Base-by-base conservation (phyloP, 1,140 invertebrate genomes). In the Cyrtorhinus lividipennis region DNA sequence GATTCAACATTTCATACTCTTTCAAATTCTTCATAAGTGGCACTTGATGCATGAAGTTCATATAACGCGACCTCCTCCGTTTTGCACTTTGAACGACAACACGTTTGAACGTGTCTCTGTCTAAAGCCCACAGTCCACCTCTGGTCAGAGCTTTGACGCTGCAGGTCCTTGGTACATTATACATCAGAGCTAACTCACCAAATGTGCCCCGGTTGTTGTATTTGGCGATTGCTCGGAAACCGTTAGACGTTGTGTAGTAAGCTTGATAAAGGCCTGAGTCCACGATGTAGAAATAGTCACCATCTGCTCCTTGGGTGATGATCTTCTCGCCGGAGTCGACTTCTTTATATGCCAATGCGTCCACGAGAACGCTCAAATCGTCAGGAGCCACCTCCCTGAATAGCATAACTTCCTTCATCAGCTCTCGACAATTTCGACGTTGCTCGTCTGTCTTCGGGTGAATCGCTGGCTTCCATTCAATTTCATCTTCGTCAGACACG, bases 41-140 rank as follows among this genome's bases (percentile, higher is more conserved):
- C 64, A 96, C 92, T 73, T 85, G 87, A 73, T 96, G 90, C 67
- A 97, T 82, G 60, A 97, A 81, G 69, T 82, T 78, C 75, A 96
- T 93, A 76, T 96, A 97, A 83, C 94, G 90, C 81, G 94, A 94
- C 74, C 94, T 82, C 74, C 96, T 97, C 77, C 87, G 90, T 77
- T 92, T 96, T 64, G 93, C 93, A 70, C 87, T 92, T 78, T 96
- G 96, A 64, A 97, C 80, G 60, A 98, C 81, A 71, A 97, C 96
- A 72, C 91, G 84, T 69, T 92, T 83, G 81, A 98, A 97, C 64
- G 92, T 96, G 73, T 86, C 84, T 56, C 94, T 82, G 74, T 95
- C 92, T 92, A 98, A 92, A 63, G 92, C 94, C 94, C 94, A 97
- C 1, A 98, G 79, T 20, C 86, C 84, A 45, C 94, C 95, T 25